Percentiles rank a stretch among this genome's conserved stretches.
phyloP scores from a whole-genome alignment of 2,113 vertebrate species.

The Festucalex cinctus region DNA sequence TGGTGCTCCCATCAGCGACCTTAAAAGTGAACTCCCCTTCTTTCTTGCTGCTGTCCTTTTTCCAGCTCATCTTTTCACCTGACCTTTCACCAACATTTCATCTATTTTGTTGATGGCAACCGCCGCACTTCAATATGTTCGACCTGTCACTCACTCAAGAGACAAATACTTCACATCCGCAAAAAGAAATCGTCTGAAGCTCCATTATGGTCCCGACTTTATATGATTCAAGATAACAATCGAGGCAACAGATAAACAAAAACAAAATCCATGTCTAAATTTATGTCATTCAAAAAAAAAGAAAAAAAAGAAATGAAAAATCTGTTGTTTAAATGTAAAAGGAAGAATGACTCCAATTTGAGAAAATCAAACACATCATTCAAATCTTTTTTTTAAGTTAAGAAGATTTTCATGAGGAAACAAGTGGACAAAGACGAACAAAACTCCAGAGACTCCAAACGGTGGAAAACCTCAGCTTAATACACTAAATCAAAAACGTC shows the following conservation, averaged over 20 bases:
- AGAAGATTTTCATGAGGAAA: conserved; percentile 6
- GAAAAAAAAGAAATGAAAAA: too few relatives aligned
- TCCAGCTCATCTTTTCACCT: conserved; percentile 20
- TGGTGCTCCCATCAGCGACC: not conserved
- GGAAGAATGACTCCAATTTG: too few relatives aligned
- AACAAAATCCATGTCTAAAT: conserved; percentile 35
- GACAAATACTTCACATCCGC: not conserved
- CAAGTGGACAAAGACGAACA: not conserved
- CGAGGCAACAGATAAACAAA: conserved; percentile 44
- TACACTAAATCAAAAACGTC: conserved; percentile 14
- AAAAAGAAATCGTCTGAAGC: not conserved
- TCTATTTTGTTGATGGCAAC: conserved; percentile 18
- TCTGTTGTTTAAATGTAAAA: too few relatives aligned
- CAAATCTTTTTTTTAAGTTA: not conserved
- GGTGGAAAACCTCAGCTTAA: conserved; percentile 9
- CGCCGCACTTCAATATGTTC: conserved; percentile 33
- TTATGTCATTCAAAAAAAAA: too few relatives aligned
- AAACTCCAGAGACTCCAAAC: not conserved
- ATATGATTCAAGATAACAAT: conserved; percentile 29
- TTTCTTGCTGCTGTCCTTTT: conserved; percentile 3
- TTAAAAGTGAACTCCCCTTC: conserved; percentile 6
- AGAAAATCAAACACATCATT: too few relatives aligned
- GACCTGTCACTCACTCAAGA: conserved; percentile 24
- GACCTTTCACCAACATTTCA: conserved; percentile 36
- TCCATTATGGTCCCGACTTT: conserved; percentile 16